Evolutionary conservation across 2,113 vertebrate species (phyloP).

Genomic region (Microcebus lehilahytsara): DNA sequence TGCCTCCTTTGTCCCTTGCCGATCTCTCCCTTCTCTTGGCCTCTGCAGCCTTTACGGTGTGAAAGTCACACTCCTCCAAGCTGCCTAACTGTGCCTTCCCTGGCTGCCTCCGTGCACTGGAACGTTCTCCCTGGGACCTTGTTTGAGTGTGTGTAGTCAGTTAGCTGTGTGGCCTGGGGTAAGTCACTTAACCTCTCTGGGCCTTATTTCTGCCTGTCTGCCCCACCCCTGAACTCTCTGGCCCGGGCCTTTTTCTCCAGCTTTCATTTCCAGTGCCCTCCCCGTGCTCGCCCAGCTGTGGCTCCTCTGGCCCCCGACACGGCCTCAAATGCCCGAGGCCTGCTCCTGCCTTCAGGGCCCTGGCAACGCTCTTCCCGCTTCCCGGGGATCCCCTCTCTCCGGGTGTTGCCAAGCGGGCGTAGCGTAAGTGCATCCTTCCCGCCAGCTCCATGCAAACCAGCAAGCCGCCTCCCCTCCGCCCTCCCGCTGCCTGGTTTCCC

Average conservation of each 20-base stretch:
- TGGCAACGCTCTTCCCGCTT: background rate
- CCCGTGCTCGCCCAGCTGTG: background rate
- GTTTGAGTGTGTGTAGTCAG: background rate
- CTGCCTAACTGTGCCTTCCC: background rate
- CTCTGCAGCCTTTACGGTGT: background rate
- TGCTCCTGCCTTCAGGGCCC: background rate
- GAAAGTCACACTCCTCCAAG: too few species aligned
- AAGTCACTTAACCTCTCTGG: background rate
- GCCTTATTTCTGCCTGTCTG: background rate
- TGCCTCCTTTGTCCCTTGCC: too few species aligned
- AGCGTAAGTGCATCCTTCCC: background rate
- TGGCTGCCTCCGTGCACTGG: background rate
- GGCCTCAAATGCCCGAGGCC: background rate
- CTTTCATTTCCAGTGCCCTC: background rate
- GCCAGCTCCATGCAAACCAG: background rate
- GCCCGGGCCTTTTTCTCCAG: background rate
- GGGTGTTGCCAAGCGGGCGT: background rate
- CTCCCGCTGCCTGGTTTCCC: background rate
- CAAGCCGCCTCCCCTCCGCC: too few species aligned
- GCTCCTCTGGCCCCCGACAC: background rate
- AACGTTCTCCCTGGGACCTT: background rate
- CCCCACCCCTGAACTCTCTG: background rate
- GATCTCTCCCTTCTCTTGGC: background rate
- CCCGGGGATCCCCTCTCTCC: background rate
- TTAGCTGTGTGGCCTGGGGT: background rate